These are phyloP conservation scores for Phortica magna DNA, from an alignment of 2,888 invertebrate species.

Conservation along the genomic window DNA sequence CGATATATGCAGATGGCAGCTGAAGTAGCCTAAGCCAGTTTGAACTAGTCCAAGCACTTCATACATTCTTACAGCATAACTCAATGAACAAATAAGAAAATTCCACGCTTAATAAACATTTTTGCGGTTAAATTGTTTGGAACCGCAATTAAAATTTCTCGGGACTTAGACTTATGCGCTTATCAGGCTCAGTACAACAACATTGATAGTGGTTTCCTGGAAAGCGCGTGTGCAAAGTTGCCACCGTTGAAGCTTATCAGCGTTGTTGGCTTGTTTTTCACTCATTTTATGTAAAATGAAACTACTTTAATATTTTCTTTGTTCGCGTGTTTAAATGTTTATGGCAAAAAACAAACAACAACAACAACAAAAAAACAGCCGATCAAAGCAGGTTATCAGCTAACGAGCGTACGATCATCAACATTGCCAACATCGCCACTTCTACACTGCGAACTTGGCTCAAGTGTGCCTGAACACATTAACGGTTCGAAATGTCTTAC, in stretches of 20 bases:
- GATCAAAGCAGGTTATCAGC: conserved; percentile 19
- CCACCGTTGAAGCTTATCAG: conserved; percentile 8
- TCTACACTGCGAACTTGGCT: conserved; percentile 44
- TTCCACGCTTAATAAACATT: neutral
- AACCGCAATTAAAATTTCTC: conserved; percentile 39
- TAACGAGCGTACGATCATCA: neutral
- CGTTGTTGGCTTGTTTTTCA: conserved; percentile 37
- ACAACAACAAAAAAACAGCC: neutral
- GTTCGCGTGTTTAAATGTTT: conserved; percentile 32
- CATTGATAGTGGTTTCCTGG: neutral
- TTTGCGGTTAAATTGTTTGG: neutral
- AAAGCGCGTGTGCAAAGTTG: conserved; percentile 61
- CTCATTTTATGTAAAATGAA: conserved; percentile 44
- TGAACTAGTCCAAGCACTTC: no score
- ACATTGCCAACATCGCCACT: neutral
- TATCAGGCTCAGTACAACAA: neutral
- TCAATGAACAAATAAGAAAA: neutral
- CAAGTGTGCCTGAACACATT: conserved; percentile 68
- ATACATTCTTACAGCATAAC: no score
- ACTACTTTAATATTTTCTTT: conserved; percentile 65
- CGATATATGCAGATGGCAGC: neutral
- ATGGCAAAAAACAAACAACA: neutral
- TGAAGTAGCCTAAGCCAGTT: neutral
- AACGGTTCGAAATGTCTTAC: conserved; percentile 52
- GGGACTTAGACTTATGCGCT: conserved; percentile 36